Evolutionary conservation across 2,113 vertebrate species (phyloP).

Genomic region (Petromus typicus): DNA sequence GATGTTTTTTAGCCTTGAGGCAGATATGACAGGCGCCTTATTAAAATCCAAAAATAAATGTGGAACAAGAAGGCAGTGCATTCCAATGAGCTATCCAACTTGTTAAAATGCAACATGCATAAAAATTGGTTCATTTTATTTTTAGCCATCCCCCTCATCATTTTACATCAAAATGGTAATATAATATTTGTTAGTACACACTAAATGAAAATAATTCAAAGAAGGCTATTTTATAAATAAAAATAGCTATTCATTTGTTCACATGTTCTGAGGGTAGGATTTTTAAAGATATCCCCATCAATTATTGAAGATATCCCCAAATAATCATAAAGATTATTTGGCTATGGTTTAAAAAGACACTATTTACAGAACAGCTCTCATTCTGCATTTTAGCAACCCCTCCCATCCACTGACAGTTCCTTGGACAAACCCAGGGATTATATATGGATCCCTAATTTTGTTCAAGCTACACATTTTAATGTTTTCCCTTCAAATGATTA

Average conservation of each 20-base stretch:
- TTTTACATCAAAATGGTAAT: conserved; percentile 83
- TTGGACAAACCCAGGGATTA: background rate
- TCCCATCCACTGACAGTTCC: background rate
- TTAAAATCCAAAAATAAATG: conserved; percentile 93
- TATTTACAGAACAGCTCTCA: background rate
- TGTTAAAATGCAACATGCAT: conserved; percentile 90
- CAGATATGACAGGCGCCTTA: conserved; percentile 92
- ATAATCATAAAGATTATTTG: too few relatives aligned
- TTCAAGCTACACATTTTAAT: background rate
- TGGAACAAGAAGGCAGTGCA: conserved; percentile 88
- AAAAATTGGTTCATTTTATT: conserved; percentile 85
- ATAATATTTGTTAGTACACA: conserved; percentile 75
- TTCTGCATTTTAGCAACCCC: background rate
- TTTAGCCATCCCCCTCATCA: conserved; percentile 84
- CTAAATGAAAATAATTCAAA: conserved; percentile 73
- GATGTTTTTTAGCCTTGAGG: conserved; percentile 91
- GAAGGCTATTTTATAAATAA: background rate
- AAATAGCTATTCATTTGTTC: conserved; percentile 47
- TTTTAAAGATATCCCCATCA: background rate
- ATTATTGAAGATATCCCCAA: too few relatives aligned
- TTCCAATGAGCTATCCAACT: conserved; percentile 90
- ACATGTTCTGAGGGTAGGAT: background rate
- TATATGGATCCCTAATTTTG: background rate
- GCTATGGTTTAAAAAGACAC: background rate
- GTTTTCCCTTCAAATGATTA: background rate